Conservation (phyloP, 1,140 invertebrate species). For the Apis laboriosa region DNA sequence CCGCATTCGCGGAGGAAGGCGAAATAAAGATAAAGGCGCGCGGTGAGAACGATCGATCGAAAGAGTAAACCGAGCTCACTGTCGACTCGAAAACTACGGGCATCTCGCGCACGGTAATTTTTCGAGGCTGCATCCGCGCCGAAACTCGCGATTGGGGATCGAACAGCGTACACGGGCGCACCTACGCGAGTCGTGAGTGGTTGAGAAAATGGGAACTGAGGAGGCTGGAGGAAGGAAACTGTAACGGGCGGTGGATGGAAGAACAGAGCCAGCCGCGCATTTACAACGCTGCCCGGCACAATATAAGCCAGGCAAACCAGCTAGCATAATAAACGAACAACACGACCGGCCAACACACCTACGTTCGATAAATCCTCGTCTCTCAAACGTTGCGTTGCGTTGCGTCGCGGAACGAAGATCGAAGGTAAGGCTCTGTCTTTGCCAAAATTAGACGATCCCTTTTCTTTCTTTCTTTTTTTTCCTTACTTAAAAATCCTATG, state of each 20-base stretch:
- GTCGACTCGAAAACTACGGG: too few species aligned
- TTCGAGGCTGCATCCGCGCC: too few species aligned
- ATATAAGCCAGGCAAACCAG: conserved; percentile 63
- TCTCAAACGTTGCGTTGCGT: conserved; percentile 7
- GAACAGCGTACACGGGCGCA: neutral
- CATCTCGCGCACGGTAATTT: too few species aligned
- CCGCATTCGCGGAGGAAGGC: too few species aligned
- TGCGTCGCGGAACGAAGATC: conserved; percentile 16
- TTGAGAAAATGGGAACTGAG: neutral
- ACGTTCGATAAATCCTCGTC: conserved; percentile 13
- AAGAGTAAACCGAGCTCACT: too few species aligned
- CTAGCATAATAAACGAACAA: conserved; percentile 69
- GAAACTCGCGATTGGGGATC: too few species aligned
- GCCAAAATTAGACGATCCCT: conserved; percentile 62
- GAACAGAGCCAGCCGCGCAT: conserved; percentile 33
- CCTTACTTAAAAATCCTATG: too few species aligned
- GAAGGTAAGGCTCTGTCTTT: conserved; percentile 27
- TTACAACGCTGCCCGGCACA: conserved; percentile 56
- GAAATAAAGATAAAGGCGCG: neutral
- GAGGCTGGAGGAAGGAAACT: neutral
- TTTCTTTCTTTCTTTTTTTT: neutral
- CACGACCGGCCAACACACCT: conserved; percentile 47
- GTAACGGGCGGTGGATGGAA: neutral
- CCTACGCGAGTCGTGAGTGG: neutral
- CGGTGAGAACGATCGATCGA: neutral